Conservation (phyloP, 1,140 invertebrate genomes). For the Lordiphosa stackelbergi region DNA sequence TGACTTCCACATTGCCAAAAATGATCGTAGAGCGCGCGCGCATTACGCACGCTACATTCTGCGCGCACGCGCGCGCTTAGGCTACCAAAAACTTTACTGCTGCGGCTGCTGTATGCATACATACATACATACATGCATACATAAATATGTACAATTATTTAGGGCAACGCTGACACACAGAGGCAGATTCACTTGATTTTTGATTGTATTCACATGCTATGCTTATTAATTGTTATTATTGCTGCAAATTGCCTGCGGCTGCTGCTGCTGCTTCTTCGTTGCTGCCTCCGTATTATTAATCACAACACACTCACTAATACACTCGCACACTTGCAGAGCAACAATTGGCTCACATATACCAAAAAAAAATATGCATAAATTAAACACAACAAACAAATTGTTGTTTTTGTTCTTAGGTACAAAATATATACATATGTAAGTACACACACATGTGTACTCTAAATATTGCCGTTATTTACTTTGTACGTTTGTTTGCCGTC, state of each 20-base stretch:
- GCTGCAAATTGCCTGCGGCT: slow-evolving; percentile 39
- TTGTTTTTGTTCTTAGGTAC: slow-evolving; percentile 10
- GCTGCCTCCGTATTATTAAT: slow-evolving; percentile 35
- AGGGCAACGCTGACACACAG: slow-evolving; percentile 11
- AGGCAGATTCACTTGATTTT: background rate
- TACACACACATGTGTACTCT: slow-evolving; percentile 7
- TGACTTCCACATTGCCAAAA: background rate
- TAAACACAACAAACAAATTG: slow-evolving; percentile 6
- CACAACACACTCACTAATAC: slow-evolving; percentile 21
- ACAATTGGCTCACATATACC: slow-evolving; percentile 44
- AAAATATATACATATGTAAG: slow-evolving; percentile 17
- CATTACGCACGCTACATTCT: background rate
- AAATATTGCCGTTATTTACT: slow-evolving; percentile 19
- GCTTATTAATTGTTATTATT: slow-evolving; percentile 26
- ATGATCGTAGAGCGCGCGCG: slow-evolving; percentile 5
- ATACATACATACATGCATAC: background rate
- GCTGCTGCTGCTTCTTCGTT: slow-evolving; percentile 28
- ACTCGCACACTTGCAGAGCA: slow-evolving; percentile 17
- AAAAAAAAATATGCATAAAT: slow-evolving; percentile 25
- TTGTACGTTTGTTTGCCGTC: slow-evolving; percentile 33
- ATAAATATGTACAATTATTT: slow-evolving; percentile 11
- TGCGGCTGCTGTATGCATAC: background rate
- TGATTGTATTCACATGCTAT: slow-evolving; percentile 27
- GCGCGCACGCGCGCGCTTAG: slow-evolving; percentile 3
- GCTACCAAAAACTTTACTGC: too few relatives aligned